Evolutionary conservation across 2,888 invertebrate genomes (phyloP).

Genomic region (Leptinotarsa peninsularis): DNA sequence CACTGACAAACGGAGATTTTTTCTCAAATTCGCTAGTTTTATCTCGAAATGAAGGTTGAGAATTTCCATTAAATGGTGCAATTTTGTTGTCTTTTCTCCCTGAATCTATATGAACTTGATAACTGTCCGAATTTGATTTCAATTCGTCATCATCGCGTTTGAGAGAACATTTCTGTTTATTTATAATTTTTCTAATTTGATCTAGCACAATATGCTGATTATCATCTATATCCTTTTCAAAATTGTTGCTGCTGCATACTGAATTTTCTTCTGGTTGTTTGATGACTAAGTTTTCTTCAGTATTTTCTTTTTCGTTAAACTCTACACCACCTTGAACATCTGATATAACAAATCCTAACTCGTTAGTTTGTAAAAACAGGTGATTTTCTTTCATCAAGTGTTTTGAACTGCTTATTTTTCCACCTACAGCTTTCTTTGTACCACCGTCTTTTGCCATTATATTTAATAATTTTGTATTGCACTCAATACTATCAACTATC

Average conservation of each 20-base stretch:
- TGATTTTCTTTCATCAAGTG: slow-evolving; percentile 16
- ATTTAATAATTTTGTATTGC: slow-evolving; percentile 32
- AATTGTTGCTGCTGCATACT: slow-evolving; percentile 11
- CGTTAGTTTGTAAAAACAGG: slow-evolving; percentile 44
- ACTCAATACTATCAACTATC: slow-evolving; percentile 29
- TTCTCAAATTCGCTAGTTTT: slow-evolving; percentile 30
- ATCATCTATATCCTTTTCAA: not conserved
- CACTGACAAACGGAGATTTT: slow-evolving; percentile 67
- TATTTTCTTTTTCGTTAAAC: slow-evolving; percentile 33
- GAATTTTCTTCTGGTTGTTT: not conserved
- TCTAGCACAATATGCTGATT: slow-evolving; percentile 42
- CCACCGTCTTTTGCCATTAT: slow-evolving; percentile 12
- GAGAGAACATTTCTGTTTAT: slow-evolving; percentile 38
- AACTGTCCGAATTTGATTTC: not conserved
- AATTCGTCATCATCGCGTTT: slow-evolving; percentile 21
- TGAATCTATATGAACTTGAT: slow-evolving; percentile 4
- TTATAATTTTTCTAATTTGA: slow-evolving; percentile 52
- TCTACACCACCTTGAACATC: slow-evolving; percentile 49
- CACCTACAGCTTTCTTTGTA: not conserved
- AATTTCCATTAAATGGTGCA: slow-evolving; percentile 32
- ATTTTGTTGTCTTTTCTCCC: not conserved
- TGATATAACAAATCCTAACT: slow-evolving; percentile 46
- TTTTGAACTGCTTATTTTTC: slow-evolving; percentile 20
- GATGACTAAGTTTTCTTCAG: not conserved
- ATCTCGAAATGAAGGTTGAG: slow-evolving; percentile 32